Evolutionary conservation across 2,797 vertebrate species (phyloP), one percentile per base, ranked within the genome.

Genomic region (Enteromius paludinosus): DNA sequence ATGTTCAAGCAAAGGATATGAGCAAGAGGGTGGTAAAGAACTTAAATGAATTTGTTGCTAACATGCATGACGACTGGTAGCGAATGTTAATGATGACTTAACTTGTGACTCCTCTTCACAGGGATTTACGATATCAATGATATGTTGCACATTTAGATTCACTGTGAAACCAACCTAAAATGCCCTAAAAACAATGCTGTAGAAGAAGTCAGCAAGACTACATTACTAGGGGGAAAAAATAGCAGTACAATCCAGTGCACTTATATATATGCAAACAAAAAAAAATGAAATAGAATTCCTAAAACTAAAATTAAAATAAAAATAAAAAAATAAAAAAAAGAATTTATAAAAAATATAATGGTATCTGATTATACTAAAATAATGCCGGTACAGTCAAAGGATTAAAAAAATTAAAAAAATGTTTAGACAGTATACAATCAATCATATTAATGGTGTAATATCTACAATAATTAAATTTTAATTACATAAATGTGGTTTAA

Each of bases 131-230:
- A 59, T 14, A 28, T 52, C 17, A 8, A 20, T 52, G 49, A 85
- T 75, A 45, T 43, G 83, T 87, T 90, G 90, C 71, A 25, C 71
- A 70, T 82, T 86, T 79, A 71, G 84, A 82, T 72, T 76, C 2
- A 47, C 72, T 47, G 25, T 68, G 54, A 72, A 73, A 62, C 65
- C 56, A 8, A 78, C 61, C 35, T 68, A 70, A 61, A 28, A 73
- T 25, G 15, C 10, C 54, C 17, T 35, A 18, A 65, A 73, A 62
- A 56, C n/a, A 14, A 38, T 33, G 59, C 56, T 47, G 52, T 68
- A 76, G 71, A 64, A 72, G 8, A 75, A 30, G 23, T 9, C n/a
- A 56, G 20, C 8, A 23, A 23, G 10, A 56, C n/a, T 23, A 56
- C 54, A 12, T 23, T 10, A 23, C 20, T 56, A 3, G 20, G 3